phyloP scores from a whole-genome alignment of 2,888 invertebrate species.

The Aromia moschata region DNA sequence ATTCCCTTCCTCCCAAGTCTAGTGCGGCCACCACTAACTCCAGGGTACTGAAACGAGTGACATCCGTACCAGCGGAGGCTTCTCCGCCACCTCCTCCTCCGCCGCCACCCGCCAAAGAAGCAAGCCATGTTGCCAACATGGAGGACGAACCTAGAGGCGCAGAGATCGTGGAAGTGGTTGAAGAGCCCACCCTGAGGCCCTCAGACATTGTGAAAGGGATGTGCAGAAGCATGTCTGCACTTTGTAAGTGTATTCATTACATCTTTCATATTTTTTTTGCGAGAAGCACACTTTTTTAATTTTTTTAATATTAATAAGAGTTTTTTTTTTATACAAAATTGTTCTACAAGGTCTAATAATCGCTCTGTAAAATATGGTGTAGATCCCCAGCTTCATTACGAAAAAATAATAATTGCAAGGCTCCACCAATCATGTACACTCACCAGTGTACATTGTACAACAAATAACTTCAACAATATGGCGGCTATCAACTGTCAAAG shows the following conservation, averaged over 20 bases:
- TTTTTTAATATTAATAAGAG: too few species aligned
- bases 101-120: constrained; percentile 62
- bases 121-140: constrained; percentile 68
- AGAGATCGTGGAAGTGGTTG: constrained; percentile 68
- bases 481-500: too few species aligned
- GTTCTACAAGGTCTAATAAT: too few species aligned
- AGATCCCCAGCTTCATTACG: too few species aligned
- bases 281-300: too few species aligned
- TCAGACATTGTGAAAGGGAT: constrained; percentile 72
- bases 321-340: too few species aligned
- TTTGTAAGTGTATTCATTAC: constrained; percentile 57
- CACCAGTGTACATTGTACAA: too few species aligned
- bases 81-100: constrained; percentile 77
- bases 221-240: constrained; percentile 68
- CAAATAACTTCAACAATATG: too few species aligned
- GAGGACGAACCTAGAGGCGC: constrained; percentile 56
- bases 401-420: too few species aligned
- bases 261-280: too few species aligned
- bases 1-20: constrained; percentile 56
- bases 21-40: constrained; percentile 18
- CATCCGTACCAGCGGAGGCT: constrained; percentile 67
- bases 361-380: too few species aligned
- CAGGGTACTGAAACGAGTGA: constrained; percentile 66
- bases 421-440: too few species aligned
- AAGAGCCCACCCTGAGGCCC: constrained; percentile 74